Base-by-base conservation (phyloP, 1,140 invertebrate species). In the Pseudoatta argentina region DNA sequence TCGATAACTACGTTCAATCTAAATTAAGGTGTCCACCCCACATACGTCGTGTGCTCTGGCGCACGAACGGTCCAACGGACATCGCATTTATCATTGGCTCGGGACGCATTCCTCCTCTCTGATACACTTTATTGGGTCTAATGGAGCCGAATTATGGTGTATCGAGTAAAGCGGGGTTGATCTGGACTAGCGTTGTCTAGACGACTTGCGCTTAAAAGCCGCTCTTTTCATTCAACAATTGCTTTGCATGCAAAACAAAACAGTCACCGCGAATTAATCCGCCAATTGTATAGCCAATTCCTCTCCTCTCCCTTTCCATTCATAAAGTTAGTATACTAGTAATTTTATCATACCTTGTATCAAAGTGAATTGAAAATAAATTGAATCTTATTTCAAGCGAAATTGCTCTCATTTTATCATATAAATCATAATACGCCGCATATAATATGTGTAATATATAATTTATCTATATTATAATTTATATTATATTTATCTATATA, bases 81-180 rank as follows among this genome's bases (percentile, higher is more conserved):
- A 53, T 57, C 61, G 79, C 86, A 85, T 90, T 87, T 88, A 87
- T 75, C 88, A 90, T 86, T 86, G 86, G 88, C 86, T 86, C 86
- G 71, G 88, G 81, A 71, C 88, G 79, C 69, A 82, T 86, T 91
- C 87, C 87, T 91, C 69, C 85, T 91, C 91, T 82, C 90, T 91
- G 85, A 83, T 91, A 89, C 48, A 89, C 82, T 90, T 90, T 85
- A 90, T 91, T 91, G 87, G 30, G 83, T 59, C 82, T 91, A 91
- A 91, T 91, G 86, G 87, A 90, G 53, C 90, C 90, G 88, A 91
- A 91, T 91, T 86, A 73, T 86, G 85, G 30, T 66, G 78, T 88
- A 91, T 89, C 85, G 88, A 82, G 85, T 78, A 87, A 89, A 89
- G 85, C 44, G 34, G 64, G 34, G 57, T 89, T 69, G 77, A 78